A percentile compares a stretch with the other conserved stretches of the same genome.
Evolutionary conservation across 2,113 vertebrate species (phyloP).

Genomic region (Mohoua ochrocephala): DNA sequence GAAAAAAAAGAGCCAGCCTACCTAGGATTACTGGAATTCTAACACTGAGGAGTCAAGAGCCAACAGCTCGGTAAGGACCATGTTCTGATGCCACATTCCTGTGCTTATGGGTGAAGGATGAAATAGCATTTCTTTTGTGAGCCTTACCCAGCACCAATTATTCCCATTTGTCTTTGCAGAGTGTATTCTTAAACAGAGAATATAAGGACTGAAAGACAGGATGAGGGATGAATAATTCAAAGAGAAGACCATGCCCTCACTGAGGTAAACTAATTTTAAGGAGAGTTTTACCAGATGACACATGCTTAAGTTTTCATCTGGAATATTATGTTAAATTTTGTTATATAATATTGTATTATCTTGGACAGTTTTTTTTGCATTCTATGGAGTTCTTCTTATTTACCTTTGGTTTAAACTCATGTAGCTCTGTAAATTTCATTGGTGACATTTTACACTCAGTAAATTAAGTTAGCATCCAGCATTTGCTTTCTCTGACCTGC

Average conservation of each 20-base stretch:
- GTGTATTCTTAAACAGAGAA: background rate
- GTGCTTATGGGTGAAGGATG: background rate
- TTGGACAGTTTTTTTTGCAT: background rate
- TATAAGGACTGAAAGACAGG: background rate
- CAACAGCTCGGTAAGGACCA: background rate
- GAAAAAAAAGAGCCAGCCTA: background rate
- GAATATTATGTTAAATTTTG: background rate
- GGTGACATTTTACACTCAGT: background rate
- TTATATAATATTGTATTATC: background rate
- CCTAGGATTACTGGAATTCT: background rate
- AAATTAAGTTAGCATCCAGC: background rate
- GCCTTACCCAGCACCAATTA: background rate
- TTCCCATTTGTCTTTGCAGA: background rate
- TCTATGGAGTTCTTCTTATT: background rate
- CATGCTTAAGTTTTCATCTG: background rate
- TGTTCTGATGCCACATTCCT: background rate
- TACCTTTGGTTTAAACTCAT: background rate
- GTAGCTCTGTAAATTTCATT: background rate
- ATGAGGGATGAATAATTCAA: background rate
- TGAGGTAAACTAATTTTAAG: background rate
- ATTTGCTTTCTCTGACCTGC: background rate
- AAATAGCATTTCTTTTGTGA: background rate
- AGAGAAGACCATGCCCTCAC: background rate
- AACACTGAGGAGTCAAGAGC: background rate
- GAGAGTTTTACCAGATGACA: background rate